Base-by-base conservation (phyloP, 2,888 invertebrate genomes). In the Plagodis dolabraria region DNA sequence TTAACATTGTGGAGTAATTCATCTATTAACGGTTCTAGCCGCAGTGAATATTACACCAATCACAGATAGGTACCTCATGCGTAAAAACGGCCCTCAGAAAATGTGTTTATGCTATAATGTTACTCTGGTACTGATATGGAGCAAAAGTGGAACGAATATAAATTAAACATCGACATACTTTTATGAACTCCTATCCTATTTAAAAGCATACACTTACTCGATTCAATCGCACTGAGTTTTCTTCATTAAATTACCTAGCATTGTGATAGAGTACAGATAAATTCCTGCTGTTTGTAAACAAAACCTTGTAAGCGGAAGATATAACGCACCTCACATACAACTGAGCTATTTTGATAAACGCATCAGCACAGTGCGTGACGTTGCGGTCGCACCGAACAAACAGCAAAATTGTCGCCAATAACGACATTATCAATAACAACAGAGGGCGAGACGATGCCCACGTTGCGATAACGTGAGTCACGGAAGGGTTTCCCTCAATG, bases 401-500 rank as follows among this genome's bases (percentile, higher is more conserved):
- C 68, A 58, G 33, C 51, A 65, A 22, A 22, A 61, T 64, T 64
- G 67, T 63, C 60, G 60, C 47, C 66, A 65, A 75, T 76, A 77
- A 73, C 73, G 72, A 71, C 71, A 78, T 80, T 83, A 83, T 79
- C 78, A 79, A 81, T 80, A 83, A 77, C 75, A 80, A 65, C 71
- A 68, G 77, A 80, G 79, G 82, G 81, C 79, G 81, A 80, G 79
- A 78, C 79, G 79, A 79, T 80, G 82, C 82, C 70, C 71, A 71
- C 74, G 75, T 77, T 69, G 72, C 83, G 86, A 87, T 89, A 89
- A 82, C 80, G 82, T 86, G 87, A 88, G 86, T 92, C 92, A 91
- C 89, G 90, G 76, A 89, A 90, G 92, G 92, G 91, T 89, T 91
- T 92, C 87, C 92, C 92, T 86, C 71, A 76, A 75, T 89, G 90